Evolutionary conservation across 2,797 vertebrate genomes (phyloP), one percentile per base, ranked within the genome.

Genomic region (Leptodactylus fallax): DNA sequence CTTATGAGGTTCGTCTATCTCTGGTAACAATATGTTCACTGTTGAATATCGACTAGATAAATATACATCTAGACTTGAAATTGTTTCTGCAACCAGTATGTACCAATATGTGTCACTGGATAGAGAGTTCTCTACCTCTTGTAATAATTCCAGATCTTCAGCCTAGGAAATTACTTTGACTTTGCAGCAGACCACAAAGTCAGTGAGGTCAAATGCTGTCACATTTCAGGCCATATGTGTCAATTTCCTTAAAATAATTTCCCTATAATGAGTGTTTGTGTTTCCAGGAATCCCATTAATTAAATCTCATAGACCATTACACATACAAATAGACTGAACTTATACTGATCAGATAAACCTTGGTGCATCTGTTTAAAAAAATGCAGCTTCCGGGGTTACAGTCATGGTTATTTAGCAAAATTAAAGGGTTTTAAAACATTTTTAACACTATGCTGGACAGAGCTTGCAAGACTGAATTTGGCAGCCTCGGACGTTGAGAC

Each of bases 221-320:
- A 51, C 23, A 65, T 72, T 67, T 65, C 25, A 71, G 51, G 81
- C 65, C 51, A 36, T 49, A 47, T 11, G 58, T 49, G 36, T 81
- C 19, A 61, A 10, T 36, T 83, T 65, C 36, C 55, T 16, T 21
- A 71, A 72, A 27, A 56, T 51, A 27, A 36, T 83, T 83, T 83
- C 60, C 21, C 79, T 61, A 63, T 65, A 71, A 83, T 83, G 81
- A 53, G 47, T 53, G 51, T 71, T 16, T 71, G 17, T 83, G 81
- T 71, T 71, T 25, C 65, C 51, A 53, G 65, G 23, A 13, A 56
- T 69, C 25, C 45, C 63, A 83, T 25, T 69, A 83, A 83, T 83
- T 55, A 72, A 36, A 56, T 83, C 25, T 65, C 49, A 23, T 72
- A 72, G 47, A 27, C 56, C 67, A 83, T 71, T 72, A 83, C 53